Evolutionary conservation across 2,888 invertebrate species (phyloP).

Genomic region (Nezara viridula): DNA sequence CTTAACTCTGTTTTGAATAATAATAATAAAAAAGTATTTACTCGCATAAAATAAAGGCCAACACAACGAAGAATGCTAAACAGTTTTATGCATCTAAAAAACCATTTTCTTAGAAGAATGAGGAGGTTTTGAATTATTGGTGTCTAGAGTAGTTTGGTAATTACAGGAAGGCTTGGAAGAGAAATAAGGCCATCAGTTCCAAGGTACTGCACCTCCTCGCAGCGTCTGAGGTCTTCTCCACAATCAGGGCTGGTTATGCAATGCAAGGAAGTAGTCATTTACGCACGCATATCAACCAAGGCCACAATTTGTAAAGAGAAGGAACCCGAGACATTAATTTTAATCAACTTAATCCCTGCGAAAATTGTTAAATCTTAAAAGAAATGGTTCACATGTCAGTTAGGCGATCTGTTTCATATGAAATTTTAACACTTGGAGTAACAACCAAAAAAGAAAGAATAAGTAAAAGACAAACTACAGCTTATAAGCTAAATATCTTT

Average conservation of each 20-base stretch:
- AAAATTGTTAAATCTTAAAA: too few relatives aligned
- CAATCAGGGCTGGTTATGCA: not conserved
- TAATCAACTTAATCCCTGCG: not conserved
- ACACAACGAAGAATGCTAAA: not conserved
- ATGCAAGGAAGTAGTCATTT: not conserved
- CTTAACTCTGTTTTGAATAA: not conserved
- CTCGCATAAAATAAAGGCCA: not conserved
- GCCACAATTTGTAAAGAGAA: not conserved
- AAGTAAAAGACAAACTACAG: too few relatives aligned
- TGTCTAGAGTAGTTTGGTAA: not conserved
- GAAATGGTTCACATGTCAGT: not conserved
- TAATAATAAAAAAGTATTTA: not conserved
- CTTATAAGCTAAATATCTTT: too few relatives aligned
- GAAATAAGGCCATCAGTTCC: not conserved
- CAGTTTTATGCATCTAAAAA: not conserved
- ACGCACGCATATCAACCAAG: not conserved
- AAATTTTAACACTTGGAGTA: too few relatives aligned
- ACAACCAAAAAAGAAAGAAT: too few relatives aligned
- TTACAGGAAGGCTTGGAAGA: not conserved
- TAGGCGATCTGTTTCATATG: not conserved
- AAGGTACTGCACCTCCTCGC: not conserved
- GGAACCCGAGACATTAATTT: not conserved
- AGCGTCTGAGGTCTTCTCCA: not conserved
- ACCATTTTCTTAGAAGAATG: not conserved
- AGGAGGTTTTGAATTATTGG: not conserved